Evolutionary conservation across 2,888 invertebrate species (phyloP).

Genomic region (Drosophila lutescens): DNA sequence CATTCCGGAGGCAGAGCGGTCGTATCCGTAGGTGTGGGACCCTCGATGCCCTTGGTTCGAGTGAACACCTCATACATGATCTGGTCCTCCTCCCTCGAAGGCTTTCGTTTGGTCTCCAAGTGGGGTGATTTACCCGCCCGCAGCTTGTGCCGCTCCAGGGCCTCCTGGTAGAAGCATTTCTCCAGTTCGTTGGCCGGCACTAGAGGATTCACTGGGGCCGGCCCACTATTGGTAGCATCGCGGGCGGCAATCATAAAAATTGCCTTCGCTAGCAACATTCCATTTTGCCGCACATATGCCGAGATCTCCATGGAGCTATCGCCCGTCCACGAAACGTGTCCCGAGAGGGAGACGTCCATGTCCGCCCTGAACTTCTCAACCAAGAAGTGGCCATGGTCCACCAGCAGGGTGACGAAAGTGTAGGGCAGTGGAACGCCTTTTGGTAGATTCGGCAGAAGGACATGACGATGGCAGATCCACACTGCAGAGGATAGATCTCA

Average conservation of each 20-base stretch:
- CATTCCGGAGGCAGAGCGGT: conserved; percentile 85
- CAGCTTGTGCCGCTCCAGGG: conserved; percentile 85
- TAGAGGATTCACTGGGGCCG: conserved; percentile 86
- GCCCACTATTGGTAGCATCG: conserved; percentile 86
- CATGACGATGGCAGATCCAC: conserved; percentile 89
- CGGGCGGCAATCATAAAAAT: conserved; percentile 90
- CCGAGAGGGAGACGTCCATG: conserved; percentile 88
- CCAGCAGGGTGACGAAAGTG: conserved; percentile 88
- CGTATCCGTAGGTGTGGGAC: conserved; percentile 58
- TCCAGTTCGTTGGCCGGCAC: conserved; percentile 87
- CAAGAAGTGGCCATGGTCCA: conserved; percentile 27
- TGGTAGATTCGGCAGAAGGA: conserved; percentile 86
- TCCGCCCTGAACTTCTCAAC: conserved; percentile 88
- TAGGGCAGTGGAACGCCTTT: conserved; percentile 86
- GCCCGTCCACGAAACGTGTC: conserved; percentile 91
- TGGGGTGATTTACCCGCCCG: conserved; percentile 84
- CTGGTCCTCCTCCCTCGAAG: conserved; percentile 87
- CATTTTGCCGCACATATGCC: conserved; percentile 87
- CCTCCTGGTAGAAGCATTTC: conserved; percentile 85
- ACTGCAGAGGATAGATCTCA: conserved; percentile 83
- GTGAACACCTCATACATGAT: conserved; percentile 89
- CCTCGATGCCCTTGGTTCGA: conserved; percentile 85
- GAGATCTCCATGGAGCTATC: conserved; percentile 89
- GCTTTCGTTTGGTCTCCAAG: conserved; percentile 87
- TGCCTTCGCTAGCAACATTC: conserved; percentile 86